These are phyloP conservation scores for Drosophila ananassae DNA, from an alignment of 1,140 invertebrate genomes.

Conservation along the genomic window DNA sequence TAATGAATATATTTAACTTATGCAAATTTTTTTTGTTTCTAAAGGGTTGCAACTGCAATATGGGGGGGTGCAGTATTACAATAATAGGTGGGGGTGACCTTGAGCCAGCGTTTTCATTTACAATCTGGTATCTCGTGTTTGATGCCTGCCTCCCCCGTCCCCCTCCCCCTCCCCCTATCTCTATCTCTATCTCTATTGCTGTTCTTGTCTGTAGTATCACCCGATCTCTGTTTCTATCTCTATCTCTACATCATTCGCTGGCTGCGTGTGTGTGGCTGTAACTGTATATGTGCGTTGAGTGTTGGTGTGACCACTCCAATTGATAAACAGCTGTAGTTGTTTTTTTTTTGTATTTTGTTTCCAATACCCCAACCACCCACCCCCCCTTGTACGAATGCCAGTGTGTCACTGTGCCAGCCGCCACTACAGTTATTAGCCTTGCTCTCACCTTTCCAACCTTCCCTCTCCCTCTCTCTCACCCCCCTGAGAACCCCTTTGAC, in stretches of 20 bases:
- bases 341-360: no score
- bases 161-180: not conserved
- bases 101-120: conserved; percentile 66
- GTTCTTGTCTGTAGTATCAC: not conserved
- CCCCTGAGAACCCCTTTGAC: not conserved
- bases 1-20: conserved; percentile 62
- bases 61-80: conserved; percentile 15
- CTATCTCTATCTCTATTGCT: not conserved
- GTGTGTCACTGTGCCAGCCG: conserved; percentile 44
- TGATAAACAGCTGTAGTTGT: conserved; percentile 47
- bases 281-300: not conserved
- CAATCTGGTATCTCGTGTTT: conserved; percentile 59
- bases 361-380: not conserved
- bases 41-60: not conserved
- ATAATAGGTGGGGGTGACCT: conserved; percentile 51
- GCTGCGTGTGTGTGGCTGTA: conserved; percentile 7
- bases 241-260: conserved; percentile 10
- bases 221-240: conserved; percentile 4
- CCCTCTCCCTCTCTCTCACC: not conserved
- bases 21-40: conserved; percentile 29
- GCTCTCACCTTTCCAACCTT: conserved; percentile 19
- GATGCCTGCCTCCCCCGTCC: conserved; percentile 3
- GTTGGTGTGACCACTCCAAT: conserved; percentile 29
- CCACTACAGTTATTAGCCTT: conserved; percentile 34
- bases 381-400: no score